A percentile compares a stretch with the other conserved stretches of the same genome.
Conservation (phyloP, 1,140 invertebrate genomes). For the Rhyzopertha dominica region DNA sequence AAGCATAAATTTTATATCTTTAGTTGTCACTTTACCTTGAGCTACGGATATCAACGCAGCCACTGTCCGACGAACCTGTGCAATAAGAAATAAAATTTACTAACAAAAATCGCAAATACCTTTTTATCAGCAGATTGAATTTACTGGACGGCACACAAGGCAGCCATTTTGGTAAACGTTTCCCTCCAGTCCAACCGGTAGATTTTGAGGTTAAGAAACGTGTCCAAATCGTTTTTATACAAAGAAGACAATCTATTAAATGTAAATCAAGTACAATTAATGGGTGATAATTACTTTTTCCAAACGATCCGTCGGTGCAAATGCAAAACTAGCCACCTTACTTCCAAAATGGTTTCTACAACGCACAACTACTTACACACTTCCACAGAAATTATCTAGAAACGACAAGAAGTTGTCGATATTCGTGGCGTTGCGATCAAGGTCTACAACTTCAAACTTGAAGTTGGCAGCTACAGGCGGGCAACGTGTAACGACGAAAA, state of each 20-base stretch:
- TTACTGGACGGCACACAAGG: slow-evolving; percentile 10
- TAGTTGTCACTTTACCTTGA: slow-evolving; percentile 51
- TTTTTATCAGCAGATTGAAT: slow-evolving; percentile 14
- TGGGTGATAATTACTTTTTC: slow-evolving; percentile 13
- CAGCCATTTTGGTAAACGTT: slow-evolving; percentile 35
- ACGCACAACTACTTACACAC: no score
- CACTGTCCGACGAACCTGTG: slow-evolving; percentile 68
- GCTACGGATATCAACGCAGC: slow-evolving; percentile 57
- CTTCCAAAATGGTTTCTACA: no score
- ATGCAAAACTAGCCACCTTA: no score
- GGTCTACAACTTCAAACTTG: no score
- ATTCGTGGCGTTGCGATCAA: no score
- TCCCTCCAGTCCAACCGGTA: slow-evolving; percentile 34
- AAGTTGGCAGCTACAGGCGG: no score
- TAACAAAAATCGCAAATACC: slow-evolving; percentile 15
- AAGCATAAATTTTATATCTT: slow-evolving; percentile 65
- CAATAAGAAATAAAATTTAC: slow-evolving; percentile 31
- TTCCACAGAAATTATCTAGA: no score
- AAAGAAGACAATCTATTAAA: no score
- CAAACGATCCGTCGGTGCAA: no score
- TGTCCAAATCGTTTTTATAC: no score
- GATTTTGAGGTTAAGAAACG: slow-evolving; percentile 38
- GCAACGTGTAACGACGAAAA: no score
- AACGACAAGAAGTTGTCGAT: no score
- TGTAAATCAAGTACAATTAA: slow-evolving; percentile 8